phyloP scores from a whole-genome alignment of 2,113 vertebrate genomes.

The Aegypius monachus region DNA sequence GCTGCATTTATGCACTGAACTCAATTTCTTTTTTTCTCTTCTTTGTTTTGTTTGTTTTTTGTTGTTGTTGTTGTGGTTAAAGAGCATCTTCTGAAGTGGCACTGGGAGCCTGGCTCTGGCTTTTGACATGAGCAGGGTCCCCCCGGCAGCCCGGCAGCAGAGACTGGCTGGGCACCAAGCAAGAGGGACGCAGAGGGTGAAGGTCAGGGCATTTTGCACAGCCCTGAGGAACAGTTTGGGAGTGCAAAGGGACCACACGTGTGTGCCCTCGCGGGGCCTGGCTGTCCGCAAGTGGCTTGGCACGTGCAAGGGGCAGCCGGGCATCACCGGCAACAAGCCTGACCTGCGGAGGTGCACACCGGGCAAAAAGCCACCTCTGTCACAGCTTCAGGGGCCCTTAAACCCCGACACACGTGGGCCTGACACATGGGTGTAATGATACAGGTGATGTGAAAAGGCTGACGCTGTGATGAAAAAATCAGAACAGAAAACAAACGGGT shows the following conservation, averaged over 20 bases:
- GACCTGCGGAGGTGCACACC: rapidly evolving
- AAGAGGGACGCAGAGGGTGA: rapidly evolving
- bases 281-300: rapidly evolving
- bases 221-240: neutral
- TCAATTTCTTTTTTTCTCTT: rapidly evolving
- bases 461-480: rapidly evolving
- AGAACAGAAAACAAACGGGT: neutral
- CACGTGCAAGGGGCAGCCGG: rapidly evolving
- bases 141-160: neutral
- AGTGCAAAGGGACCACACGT: rapidly evolving
- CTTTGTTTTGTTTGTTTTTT: rapidly evolving
- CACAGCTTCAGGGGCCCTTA: neutral
- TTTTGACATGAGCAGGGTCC: neutral
- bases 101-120: neutral
- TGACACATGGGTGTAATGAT: rapidly evolving
- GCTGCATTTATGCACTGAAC: neutral
- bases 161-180: neutral
- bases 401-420: rapidly evolving
- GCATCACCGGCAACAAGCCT: neutral
- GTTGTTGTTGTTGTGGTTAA: neutral
- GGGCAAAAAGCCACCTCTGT: neutral
- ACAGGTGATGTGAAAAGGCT: neutral
- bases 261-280: rapidly evolving
- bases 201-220: rapidly evolving
- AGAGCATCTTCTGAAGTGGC: neutral